Evolutionary conservation across 2,888 invertebrate species (phyloP).

Genomic region (Camponotus fellah): DNA sequence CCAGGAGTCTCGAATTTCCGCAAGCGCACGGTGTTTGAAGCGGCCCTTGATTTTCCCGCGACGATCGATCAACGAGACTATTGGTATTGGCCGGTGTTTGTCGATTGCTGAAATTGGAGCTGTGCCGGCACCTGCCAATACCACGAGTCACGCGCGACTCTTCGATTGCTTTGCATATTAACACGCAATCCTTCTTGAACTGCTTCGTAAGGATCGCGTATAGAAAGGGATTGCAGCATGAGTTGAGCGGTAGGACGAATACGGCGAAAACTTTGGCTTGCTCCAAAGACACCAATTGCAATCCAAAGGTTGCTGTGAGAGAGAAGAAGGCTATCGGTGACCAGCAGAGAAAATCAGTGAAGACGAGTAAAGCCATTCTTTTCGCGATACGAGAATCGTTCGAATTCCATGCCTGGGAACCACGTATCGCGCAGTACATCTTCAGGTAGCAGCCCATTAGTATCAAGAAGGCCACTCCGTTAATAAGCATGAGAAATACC

Average conservation of each 20-base stretch:
- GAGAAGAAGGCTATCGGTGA: conserved; percentile 99
- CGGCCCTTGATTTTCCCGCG: conserved; percentile 89
- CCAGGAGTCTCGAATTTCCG: conserved; percentile 87
- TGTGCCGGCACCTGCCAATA: conserved; percentile 94
- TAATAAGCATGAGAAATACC: conserved; percentile 95
- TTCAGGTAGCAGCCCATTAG: conserved; percentile 98
- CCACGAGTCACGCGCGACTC: conserved; percentile 96
- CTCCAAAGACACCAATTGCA: conserved; percentile 96
- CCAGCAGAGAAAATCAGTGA: conserved; percentile 99
- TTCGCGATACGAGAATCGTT: conserved; percentile 98
- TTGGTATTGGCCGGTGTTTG: conserved; percentile 96
- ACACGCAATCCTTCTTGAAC: conserved; percentile 98
- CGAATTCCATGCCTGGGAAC: conserved; percentile 98
- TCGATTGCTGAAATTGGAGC: conserved; percentile 95
- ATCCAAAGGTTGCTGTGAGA: conserved; percentile 96
- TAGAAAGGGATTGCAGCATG: conserved; percentile 98
- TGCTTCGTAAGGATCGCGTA: conserved; percentile 99
- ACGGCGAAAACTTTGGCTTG: conserved; percentile 99
- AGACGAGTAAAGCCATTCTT: conserved; percentile 98
- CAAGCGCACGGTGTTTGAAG: conserved; percentile 87
- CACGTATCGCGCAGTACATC: conserved; percentile 99
- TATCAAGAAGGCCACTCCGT: conserved; percentile 97
- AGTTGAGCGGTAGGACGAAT: conserved; percentile 97
- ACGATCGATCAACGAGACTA: conserved; percentile 93
- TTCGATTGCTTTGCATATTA: conserved; percentile 98